Evolutionary conservation across 1,140 invertebrate species (phyloP).

Genomic region (Cataglyphis hispanica): DNA sequence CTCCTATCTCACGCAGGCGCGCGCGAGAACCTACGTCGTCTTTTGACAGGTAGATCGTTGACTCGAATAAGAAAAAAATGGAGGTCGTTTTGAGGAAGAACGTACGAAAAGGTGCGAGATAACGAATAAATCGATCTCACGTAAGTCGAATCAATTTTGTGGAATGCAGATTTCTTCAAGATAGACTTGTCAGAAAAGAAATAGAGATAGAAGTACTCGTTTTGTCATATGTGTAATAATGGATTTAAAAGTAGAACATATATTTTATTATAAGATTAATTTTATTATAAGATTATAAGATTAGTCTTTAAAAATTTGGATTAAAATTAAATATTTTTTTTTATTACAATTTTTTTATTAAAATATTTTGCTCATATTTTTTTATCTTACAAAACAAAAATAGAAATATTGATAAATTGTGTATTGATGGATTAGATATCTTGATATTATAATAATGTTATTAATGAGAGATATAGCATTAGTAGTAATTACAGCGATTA

Average conservation of each 20-base stretch:
- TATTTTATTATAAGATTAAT: not conserved
- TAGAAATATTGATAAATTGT: not conserved
- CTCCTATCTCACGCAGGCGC: slow-evolving; percentile 25
- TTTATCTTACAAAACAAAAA: slow-evolving; percentile 11
- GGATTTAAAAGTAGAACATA: not conserved
- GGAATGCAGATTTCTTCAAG: not conserved
- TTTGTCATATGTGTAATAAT: not conserved
- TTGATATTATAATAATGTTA: slow-evolving; percentile 26
- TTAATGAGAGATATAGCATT: not conserved
- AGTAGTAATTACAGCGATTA: not conserved
- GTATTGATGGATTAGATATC: not conserved
- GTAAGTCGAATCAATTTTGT: slow-evolving; percentile 21
- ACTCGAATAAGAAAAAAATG: slow-evolving; percentile 29
- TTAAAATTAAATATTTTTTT: slow-evolving; percentile 4
- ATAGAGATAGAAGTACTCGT: not conserved
- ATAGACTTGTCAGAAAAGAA: not conserved
- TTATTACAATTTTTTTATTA: not conserved
- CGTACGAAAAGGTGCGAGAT: not conserved
- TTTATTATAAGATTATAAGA: slow-evolving; percentile 20
- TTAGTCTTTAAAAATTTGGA: not conserved
- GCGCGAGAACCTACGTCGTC: not conserved
- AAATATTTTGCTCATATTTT: not conserved
- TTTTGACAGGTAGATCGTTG: slow-evolving; percentile 46
- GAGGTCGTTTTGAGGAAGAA: not conserved
- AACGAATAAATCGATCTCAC: not conserved